Base-by-base conservation (phyloP, 2,797 vertebrate species). In the Poeciliopsis paucimaculata region DNA sequence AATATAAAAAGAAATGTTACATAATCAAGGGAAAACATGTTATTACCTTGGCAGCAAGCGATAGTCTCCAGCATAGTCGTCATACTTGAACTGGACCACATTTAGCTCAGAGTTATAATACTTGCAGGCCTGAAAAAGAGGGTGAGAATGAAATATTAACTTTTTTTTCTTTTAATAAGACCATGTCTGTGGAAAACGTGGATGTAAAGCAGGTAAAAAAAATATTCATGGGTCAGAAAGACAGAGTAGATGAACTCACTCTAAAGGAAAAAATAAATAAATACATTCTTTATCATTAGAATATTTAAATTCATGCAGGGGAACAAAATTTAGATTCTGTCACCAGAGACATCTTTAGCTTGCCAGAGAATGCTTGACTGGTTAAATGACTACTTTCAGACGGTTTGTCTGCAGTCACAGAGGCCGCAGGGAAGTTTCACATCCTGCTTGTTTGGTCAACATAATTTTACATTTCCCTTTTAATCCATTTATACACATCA, bases 41-140 rank as follows among this genome's bases (percentile, higher is more conserved):
- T 89, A 47, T 95, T 97, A 99, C 98, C 97, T 96, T 82, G 97
- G 97, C 88, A 99, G 93, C 82, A 96, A 96, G 86, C 97, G 97
- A 88, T 97, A 96, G 88, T 98, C 98, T 93, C 97, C 98, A 76
- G 97, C 97, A 77, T 98, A 99, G 74, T 97, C 96, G 73, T 99
- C 98, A 72, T 97, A 97, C 91, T 96, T 97, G 94, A 98, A 99
- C 90, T 97, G 96, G 80, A 99, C 97, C 87, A 97, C 95, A 36
- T 99, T 96, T 93, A 97, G 97, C 75, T 97, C 97, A 81, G 98
- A 98, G 94, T 95, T 98, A 94, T 98, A 99, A 96, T 97, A 99
- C 92, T 95, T 96, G 92, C 98, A 99, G 93, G 98, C 98, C 98
- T 99, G 86, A 71, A 92, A 82, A 81, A 80, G 84, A 86, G 51